Evolutionary conservation across 1,140 invertebrate genomes (phyloP).

Genomic region (Drosophila pandora): DNA sequence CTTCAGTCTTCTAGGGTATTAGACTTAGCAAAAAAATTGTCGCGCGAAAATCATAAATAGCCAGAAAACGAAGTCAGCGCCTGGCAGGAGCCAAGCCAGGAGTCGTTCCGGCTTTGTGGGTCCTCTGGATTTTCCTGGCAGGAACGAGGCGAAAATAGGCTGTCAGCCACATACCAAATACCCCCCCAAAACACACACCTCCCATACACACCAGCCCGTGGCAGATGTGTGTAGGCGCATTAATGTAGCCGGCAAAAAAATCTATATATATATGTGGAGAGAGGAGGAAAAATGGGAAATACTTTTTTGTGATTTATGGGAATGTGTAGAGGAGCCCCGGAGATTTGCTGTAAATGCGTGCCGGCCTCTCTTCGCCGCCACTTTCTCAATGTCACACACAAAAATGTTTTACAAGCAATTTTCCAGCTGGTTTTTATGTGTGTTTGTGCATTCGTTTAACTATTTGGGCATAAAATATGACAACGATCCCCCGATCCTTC

Average conservation of each 20-base stretch:
- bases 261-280: slow-evolving; percentile 14
- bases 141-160: slow-evolving; percentile 71
- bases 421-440: slow-evolving; percentile 78
- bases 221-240: slow-evolving; percentile 70
- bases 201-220: not conserved
- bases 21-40: slow-evolving; percentile 24
- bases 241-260: slow-evolving; percentile 63
- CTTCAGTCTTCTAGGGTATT: slow-evolving; percentile 22
- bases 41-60: slow-evolving; percentile 74
- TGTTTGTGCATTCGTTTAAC: slow-evolving; percentile 76
- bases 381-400: slow-evolving; percentile 56
- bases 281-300: slow-evolving; percentile 67
- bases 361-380: slow-evolving; percentile 1
- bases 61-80: slow-evolving; percentile 65
- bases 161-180: slow-evolving; percentile 64
- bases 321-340: slow-evolving; percentile 67
- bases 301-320: slow-evolving; percentile 79
- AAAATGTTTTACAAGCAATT: slow-evolving; percentile 83
- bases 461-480: slow-evolving; percentile 77
- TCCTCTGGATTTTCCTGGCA: slow-evolving; percentile 23
- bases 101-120: slow-evolving; percentile 9
- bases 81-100: slow-evolving; percentile 64
- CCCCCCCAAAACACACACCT: slow-evolving; percentile 12
- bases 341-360: slow-evolving; percentile 73
- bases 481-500: slow-evolving; percentile 18